phyloP scores from a whole-genome alignment of 2,888 invertebrate species.

The Alloplasta piceator region DNA sequence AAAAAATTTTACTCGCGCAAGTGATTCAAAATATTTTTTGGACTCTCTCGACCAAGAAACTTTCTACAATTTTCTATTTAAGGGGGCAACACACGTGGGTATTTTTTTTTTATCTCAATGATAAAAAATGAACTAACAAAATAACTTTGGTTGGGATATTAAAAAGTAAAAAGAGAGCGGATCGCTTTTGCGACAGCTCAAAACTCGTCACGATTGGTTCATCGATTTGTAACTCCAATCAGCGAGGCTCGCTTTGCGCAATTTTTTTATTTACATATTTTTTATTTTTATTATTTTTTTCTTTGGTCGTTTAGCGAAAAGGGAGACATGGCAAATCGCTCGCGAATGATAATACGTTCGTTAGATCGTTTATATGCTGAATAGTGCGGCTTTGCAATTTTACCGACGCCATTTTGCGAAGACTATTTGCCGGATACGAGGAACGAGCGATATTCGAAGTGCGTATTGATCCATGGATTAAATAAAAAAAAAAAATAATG shows the following conservation, averaged over 20 bases:
- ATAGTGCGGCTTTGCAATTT: constrained; percentile 50
- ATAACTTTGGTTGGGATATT: constrained; percentile 17
- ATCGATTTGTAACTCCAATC: constrained; percentile 24
- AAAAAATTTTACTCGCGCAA: no score
- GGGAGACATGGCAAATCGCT: constrained; percentile 20
- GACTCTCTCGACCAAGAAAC: no score
- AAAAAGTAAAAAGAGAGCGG: constrained; percentile 19
- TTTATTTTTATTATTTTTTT: not conserved
- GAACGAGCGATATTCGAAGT: constrained; percentile 43
- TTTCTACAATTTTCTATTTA: no score
- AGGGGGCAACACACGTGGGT: no score
- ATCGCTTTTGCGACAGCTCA: constrained; percentile 22
- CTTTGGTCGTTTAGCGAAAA: constrained; percentile 23
- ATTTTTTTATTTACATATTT: not conserved
- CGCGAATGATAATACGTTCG: constrained; percentile 30
- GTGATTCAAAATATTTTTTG: no score
- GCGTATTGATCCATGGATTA: constrained; percentile 34
- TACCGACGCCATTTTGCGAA: constrained; percentile 1
- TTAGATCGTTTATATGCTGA: constrained; percentile 30
- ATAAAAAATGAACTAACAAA: constrained; percentile 23
- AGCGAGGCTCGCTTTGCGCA: constrained; percentile 47
- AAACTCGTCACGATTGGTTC: constrained; percentile 65
- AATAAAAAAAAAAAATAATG: not conserved
- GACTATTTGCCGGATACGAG: constrained; percentile 29
- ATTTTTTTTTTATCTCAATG: constrained; percentile 19